phyloP scores from a whole-genome alignment of 2,113 vertebrate species.

The Podarcis cretensis region DNA sequence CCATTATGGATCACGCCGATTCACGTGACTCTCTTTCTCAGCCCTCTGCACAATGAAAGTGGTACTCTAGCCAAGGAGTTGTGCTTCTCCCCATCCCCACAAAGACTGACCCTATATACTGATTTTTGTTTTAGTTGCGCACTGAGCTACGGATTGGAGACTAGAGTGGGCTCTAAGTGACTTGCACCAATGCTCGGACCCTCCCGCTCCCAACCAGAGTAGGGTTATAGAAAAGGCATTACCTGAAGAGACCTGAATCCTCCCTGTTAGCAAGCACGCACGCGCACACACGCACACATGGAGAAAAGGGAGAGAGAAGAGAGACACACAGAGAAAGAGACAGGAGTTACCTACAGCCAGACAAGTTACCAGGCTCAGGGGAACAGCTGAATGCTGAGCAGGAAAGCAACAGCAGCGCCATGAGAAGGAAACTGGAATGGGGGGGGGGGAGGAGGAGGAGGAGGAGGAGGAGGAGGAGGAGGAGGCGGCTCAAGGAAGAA shows the following conservation, averaged over 20 bases:
- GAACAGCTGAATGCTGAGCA: background rate
- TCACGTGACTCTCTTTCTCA: background rate
- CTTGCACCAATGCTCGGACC: accelerated
- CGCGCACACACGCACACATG: constrained; percentile 52
- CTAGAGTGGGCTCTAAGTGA: background rate
- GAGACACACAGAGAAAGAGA: constrained; percentile 75
- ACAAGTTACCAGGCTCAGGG: constrained; percentile 49
- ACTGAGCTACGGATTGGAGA: background rate
- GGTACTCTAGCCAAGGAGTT: no score
- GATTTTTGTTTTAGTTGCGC: background rate
- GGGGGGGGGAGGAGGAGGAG: background rate
- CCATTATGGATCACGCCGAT: no score
- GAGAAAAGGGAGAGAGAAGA: constrained; percentile 69
- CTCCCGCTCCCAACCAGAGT: background rate
- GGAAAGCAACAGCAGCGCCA: background rate
- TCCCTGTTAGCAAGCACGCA: constrained; percentile 87
- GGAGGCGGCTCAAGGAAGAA: no score
- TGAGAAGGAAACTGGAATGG: background rate
- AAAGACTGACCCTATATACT: no score
- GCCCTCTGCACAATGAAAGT: background rate
- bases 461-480: background rate
- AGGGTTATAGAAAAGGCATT: constrained; percentile 75
- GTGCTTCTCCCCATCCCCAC: no score
- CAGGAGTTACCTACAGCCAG: constrained; percentile 63
- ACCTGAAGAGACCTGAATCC: constrained; percentile 99